Base-by-base conservation (phyloP, 23 tunicate genomes). In the Trididemnum nubilum region DNA sequence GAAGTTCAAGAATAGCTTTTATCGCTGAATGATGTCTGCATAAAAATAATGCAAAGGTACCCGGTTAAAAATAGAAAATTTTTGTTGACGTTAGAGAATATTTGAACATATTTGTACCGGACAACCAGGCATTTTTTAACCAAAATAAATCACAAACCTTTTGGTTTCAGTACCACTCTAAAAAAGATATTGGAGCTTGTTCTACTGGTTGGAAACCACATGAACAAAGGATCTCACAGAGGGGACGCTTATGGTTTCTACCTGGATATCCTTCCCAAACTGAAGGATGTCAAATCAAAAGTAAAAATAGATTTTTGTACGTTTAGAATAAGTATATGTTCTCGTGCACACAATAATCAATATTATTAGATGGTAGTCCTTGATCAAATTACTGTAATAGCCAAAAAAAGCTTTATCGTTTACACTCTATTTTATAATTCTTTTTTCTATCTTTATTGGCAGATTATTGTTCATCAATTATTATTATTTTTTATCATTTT, bases 221-320 rank as follows among this genome's bases (percentile, higher is more conserved):
- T 91, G 97, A 91, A 91, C 84, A 65, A 76, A 71, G 97, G 97
- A 60, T 79, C 97, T 66, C 87, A 81, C 58, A 64, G 97, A 33
- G 97, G 90, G 12, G 80, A 85, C 0, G 97, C 97, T 0, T 83
- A 91, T 38, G 97, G 97, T 0, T 91, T 52, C 33, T 76, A 81
- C 23, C 80, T 91, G 27, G 97, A 91, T 31, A 85, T 91, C 50
- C 64, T 91, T 35, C 97, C 97, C 0, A 91, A 91, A 60, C 58
- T 91, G 1, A 91, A 85, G 67, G 97, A 91, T 76, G 97, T 91
- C 1, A 91, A 91, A 76, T 81, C 97, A 21, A 77, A 91, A 80
- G 97, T 91, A 37, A 54, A 12, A 9, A n/a, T n/a, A n/a, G n/a
- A n/a, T n/a, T n/a, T n/a, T n/a, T n/a, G n/a, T n/a, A n/a, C n/a